Evolutionary conservation across 2,113 vertebrate genomes (phyloP).

Genomic region (Polypterus senegalus): DNA sequence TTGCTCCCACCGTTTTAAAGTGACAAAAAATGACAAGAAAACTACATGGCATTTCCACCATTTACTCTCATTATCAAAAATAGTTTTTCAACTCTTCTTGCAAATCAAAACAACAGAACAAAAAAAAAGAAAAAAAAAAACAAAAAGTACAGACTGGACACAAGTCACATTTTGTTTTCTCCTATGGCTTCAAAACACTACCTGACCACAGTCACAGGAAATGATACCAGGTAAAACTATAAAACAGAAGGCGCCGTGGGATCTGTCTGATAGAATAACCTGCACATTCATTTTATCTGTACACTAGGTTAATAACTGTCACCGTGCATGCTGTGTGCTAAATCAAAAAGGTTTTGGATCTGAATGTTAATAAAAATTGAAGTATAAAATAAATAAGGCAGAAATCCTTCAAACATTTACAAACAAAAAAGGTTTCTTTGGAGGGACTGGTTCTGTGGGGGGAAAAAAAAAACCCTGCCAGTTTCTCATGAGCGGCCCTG

Average conservation of each 20-base stretch:
- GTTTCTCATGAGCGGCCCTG: too few relatives aligned
- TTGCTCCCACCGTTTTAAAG: slow-evolving; percentile 31
- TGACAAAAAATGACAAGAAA: slow-evolving; percentile 70
- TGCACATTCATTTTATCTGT: slow-evolving; percentile 38
- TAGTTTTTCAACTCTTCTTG: slow-evolving; percentile 81
- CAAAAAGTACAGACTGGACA: slow-evolving; percentile 61
- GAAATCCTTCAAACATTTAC: too few relatives aligned
- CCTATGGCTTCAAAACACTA: slow-evolving; percentile 81
- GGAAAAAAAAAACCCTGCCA: too few relatives aligned
- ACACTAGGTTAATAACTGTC: slow-evolving; percentile 48
- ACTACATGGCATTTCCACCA: slow-evolving; percentile 73
- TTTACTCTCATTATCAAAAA: slow-evolving; percentile 89
- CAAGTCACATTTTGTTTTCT: slow-evolving; percentile 63
- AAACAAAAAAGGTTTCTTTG: too few relatives aligned
- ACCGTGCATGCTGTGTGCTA: slow-evolving; percentile 63
- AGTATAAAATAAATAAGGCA: too few relatives aligned
- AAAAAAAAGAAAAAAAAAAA: slow-evolving; percentile 27
- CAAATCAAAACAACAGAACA: slow-evolving; percentile 69
- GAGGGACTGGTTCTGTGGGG: too few relatives aligned
- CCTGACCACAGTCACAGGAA: slow-evolving; percentile 68
- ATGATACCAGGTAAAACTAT: slow-evolving; percentile 69
- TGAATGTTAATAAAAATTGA: too few relatives aligned
- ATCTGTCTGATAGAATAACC: slow-evolving; percentile 46
- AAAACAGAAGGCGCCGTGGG: slow-evolving; percentile 58
- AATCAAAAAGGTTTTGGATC: slow-evolving; percentile 33